Percentiles rank a stretch among this genome's conserved stretches.
Conservation (phyloP, 2,113 vertebrate species). For the Sceloporus tristichus region DNA sequence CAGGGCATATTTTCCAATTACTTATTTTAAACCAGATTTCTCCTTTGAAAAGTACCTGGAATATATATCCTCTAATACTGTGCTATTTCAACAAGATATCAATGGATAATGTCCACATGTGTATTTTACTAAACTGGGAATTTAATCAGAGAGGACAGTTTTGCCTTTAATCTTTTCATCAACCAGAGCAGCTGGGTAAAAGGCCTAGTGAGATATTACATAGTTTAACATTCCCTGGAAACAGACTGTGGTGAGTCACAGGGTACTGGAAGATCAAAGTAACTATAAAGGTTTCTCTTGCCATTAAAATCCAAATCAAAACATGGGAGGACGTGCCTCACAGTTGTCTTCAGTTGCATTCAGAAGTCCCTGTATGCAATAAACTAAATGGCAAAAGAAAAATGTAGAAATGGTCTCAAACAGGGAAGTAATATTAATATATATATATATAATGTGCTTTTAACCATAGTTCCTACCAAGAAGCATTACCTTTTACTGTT, state of each 20-base stretch:
- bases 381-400: not conserved
- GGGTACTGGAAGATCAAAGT: constrained; percentile 12
- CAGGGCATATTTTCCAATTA: not conserved
- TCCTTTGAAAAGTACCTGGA: not conserved
- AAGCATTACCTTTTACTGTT: not conserved
- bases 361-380: not conserved
- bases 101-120: not conserved
- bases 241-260: not conserved
- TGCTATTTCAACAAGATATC: not conserved
- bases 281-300: not conserved
- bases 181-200: constrained; percentile 6
- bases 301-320: constrained; percentile 17
- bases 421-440: not conserved
- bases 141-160: constrained; percentile 21
- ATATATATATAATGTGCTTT: not conserved
- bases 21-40: constrained; percentile 18
- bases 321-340: not conserved
- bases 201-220: constrained; percentile 10
- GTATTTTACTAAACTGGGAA: not conserved
- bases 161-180: constrained; percentile 10
- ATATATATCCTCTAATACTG: not conserved
- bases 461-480: not conserved
- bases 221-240: not conserved
- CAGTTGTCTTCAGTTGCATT: not conserved
- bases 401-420: not conserved